phyloP scores from a whole-genome alignment of 2,797 vertebrate genomes.

The Chaetophractus vellerosus region DNA sequence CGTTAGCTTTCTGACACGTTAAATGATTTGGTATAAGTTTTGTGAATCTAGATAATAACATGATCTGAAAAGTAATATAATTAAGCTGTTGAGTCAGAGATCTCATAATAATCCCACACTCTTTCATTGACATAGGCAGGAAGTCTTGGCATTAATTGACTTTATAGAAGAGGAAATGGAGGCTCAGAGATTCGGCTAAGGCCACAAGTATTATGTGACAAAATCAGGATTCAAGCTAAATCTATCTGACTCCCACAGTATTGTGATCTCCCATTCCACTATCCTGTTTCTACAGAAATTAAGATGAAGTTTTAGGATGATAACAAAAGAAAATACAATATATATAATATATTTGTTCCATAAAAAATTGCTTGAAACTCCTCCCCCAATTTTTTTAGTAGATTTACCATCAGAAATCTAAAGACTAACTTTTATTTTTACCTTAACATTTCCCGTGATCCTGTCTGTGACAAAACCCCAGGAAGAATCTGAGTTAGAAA shows the following conservation, averaged over 20 bases:
- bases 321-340: not conserved
- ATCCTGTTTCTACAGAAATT: not conserved
- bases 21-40: not conserved
- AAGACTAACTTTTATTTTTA: not conserved
- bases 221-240: not conserved
- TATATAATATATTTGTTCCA: not conserved
- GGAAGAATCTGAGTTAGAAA: conserved; percentile 31
- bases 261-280: not conserved
- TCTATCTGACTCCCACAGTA: not conserved
- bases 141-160: not conserved
- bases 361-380: not conserved
- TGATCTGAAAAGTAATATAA: not conserved
- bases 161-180: not conserved
- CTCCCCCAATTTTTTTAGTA: not conserved
- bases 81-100: not conserved
- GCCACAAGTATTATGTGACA: not conserved
- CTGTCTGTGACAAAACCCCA: not conserved
- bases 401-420: not conserved
- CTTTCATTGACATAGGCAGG: not conserved
- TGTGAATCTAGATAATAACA: not conserved
- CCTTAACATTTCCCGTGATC: not conserved
- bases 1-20: not conserved
- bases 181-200: not conserved
- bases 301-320: not conserved
- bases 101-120: not conserved